Base-by-base conservation (phyloP, 1,140 invertebrate species). In the Hypothenemus hampei region DNA sequence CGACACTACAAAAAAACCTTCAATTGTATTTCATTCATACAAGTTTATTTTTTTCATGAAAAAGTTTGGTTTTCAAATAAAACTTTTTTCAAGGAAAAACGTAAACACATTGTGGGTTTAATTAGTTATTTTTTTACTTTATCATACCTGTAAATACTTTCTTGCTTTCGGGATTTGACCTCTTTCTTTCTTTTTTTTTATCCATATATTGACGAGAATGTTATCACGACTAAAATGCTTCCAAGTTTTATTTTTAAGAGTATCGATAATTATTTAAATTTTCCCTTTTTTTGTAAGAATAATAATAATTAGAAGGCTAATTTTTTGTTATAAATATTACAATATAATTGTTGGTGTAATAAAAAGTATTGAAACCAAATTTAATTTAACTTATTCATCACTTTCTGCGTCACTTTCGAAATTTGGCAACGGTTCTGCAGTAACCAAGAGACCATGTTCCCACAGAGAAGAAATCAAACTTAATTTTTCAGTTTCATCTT, bases 371-470 rank as follows among this genome's bases (percentile, higher is more conserved):
- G 47, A 59, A 59, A 56, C 53, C n/a, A 56, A 56, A 41, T 26
- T 47, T 40, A 48, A 37, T 49, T 31, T 13, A 31, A 31, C 13
- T 31, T 31, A 8, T 31, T 31, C 26, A 31, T 31, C 26, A 15
- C 36, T 37, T 37, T 13, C 16, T 3, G 20, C 40, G 6, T 23
- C 10, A 23, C 22, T 23, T 3, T 21, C 40, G 23, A n/a, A 23
- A 21, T 15, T n/a, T 11, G 40, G 21, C 36, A 62, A 36, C 3
- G 57, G 57, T 10, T 21, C 37, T 18, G 59, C 74, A 6, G 82
- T 82, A 58, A 85, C 75, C 2, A 89, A 55, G 3, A 89, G 67
- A 13, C 82, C 82, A 62, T 78, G 81, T 64, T 89, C 86, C 81
- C 85, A 90, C 35, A 90, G 69, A 57, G 81, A 79, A 22, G 73